Evolutionary conservation across 2,797 vertebrate species (phyloP), one percentile per base, ranked within the genome.

Genomic region (Brachyalestes nurse): DNA sequence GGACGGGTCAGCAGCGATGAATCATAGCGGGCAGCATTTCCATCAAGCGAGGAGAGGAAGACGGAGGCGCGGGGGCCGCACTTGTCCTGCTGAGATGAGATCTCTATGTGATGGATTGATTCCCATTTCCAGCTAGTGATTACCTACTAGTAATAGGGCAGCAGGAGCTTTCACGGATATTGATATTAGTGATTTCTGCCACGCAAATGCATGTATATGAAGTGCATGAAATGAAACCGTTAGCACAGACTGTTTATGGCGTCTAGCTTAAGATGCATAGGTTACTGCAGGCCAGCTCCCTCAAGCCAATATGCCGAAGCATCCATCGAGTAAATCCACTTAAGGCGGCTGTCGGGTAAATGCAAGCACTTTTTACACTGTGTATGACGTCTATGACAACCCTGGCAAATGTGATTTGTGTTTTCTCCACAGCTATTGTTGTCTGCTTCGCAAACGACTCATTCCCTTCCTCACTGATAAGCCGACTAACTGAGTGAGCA

Each of bases 11-110:
- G 82, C 75, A 72, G 85, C 75, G 78, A 58, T 89, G 69, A 89
- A 90, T 91, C 85, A 89, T 81, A 79, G 71, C 23, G 73, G 84
- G 80, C 61, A 72, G 81, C 81, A 67, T 88, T 81, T 86, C 83
- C 84, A 86, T 88, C 84, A 85, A 85, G 65, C 79, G n/a, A 23
- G 1, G 75, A 81, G 84, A 77, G 66, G 45, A 66, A 65, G 77
- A 74, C 72, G 49, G 64, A 70, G 85, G 84, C 77, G 61, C 62
- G 80, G 21, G 23, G 60, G 79, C 83, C 81, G 77, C 72, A 78
- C 77, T 75, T 87, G 88, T 85, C 82, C 61, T 66, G 83, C 79
- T 66, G 71, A 86, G 89, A 91, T 87, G 86, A 90, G 88, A 86
- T 87, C 86, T 84, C 88, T 57, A 72, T 77, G 83, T 86, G 84